A percentile compares a stretch with the other conserved stretches of the same genome.
These are phyloP conservation scores for Corythucha ciliata DNA, from an alignment of 2,888 invertebrate genomes.

Conservation along the genomic window DNA sequence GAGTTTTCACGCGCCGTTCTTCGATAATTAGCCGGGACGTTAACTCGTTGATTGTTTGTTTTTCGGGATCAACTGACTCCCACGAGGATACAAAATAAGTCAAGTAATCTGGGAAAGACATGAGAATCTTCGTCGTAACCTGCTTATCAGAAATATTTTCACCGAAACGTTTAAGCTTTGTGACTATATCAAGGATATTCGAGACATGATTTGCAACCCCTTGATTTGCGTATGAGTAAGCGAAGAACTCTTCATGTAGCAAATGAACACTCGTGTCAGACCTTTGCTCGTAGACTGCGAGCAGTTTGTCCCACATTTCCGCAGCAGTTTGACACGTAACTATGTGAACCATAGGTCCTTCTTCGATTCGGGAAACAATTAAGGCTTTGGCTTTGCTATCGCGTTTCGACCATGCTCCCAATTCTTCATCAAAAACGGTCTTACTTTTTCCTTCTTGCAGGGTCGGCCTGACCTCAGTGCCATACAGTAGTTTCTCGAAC, in stretches of 20 bases:
- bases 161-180: neutral
- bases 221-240: conserved; percentile 3
- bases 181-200: conserved; percentile 8
- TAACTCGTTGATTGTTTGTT: conserved; percentile 8
- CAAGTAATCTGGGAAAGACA: neutral
- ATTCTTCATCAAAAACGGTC: neutral
- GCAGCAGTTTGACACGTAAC: conserved; percentile 5
- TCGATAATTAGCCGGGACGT: conserved; percentile 11
- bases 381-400: conserved; percentile 8
- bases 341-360: conserved; percentile 5
- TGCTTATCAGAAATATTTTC: too few relatives aligned
- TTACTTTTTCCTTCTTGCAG: too few relatives aligned
- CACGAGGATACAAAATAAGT: conserved; percentile 15
- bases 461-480: too few relatives aligned
- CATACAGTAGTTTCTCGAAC: too few relatives aligned
- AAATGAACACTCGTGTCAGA: conserved; percentile 14
- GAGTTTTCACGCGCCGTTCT: conserved; percentile 4
- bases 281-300: conserved; percentile 12
- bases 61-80: conserved; percentile 11
- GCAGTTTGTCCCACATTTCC: conserved; percentile 8
- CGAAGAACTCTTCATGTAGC: conserved; percentile 10
- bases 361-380: neutral
- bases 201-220: conserved; percentile 13
- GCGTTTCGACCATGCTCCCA: neutral
- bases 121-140: conserved; percentile 4